Evolutionary conservation across 2,113 vertebrate genomes (phyloP).

Genomic region (Neopipo cinnamomea): DNA sequence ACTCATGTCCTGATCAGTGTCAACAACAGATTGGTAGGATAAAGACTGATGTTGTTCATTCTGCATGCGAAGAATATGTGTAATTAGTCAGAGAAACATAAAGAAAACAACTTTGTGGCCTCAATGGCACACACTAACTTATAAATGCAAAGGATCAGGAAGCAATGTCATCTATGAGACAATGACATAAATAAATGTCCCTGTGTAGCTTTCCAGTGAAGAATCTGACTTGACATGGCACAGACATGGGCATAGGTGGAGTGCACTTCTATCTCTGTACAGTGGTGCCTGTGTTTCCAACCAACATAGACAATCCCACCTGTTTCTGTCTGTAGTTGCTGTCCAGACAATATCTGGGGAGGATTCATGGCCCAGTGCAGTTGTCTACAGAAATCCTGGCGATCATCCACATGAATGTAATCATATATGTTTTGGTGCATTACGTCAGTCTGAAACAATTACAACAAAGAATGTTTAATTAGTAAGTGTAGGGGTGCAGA

Average conservation of each 20-base stretch:
- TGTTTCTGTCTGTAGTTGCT: slow-evolving; percentile 72
- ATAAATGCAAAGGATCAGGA: neutral
- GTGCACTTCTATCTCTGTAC: neutral
- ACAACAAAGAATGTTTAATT: neutral
- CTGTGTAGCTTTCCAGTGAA: neutral
- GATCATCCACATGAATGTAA: slow-evolving; percentile 97
- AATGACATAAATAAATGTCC: neutral
- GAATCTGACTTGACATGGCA: neutral
- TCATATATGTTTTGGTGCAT: slow-evolving; percentile 97
- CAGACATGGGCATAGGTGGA: fast-evolving
- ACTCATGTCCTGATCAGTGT: neutral
- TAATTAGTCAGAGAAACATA: neutral
- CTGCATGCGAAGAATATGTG: neutral
- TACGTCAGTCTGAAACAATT: slow-evolving; percentile 88
- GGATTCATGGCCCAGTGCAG: slow-evolving; percentile 99
- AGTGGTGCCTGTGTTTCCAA: neutral
- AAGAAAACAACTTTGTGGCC: neutral
- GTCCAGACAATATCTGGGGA: slow-evolving; percentile 73
- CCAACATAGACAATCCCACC: slow-evolving; percentile 73
- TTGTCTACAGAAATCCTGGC: slow-evolving; percentile 91
- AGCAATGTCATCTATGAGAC: neutral
- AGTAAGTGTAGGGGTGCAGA: neutral
- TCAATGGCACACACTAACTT: neutral
- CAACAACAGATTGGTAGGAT: neutral
- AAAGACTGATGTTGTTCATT: neutral